These are phyloP conservation scores for Volucella inanis DNA, from an alignment of 2,888 invertebrate species.

Conservation along the genomic window DNA sequence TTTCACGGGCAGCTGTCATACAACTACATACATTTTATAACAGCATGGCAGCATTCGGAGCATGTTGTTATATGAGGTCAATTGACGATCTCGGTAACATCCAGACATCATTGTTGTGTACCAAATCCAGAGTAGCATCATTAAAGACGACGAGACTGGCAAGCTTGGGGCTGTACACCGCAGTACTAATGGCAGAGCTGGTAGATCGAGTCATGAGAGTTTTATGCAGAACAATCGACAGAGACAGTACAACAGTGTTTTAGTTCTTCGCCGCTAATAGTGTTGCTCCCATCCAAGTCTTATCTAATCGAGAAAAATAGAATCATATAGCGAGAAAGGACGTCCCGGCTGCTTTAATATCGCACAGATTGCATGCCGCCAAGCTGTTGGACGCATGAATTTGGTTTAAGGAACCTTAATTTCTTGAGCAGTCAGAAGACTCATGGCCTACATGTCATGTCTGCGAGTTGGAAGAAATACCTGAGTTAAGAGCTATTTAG, in stretches of 20 bases:
- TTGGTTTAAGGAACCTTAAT: too few species aligned
- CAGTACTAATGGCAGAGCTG: constrained; percentile 16
- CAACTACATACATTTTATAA: not conserved
- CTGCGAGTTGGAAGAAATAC: too few species aligned
- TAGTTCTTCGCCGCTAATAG: not conserved
- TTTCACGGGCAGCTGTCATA: not conserved
- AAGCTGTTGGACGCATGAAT: too few species aligned
- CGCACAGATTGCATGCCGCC: too few species aligned
- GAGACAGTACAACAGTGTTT: too few species aligned
- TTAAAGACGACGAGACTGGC: not conserved
- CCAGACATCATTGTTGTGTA: not conserved
- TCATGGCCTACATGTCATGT: too few species aligned
- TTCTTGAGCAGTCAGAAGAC: too few species aligned
- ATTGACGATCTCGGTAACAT: constrained; percentile 1
- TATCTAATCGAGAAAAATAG: not conserved
- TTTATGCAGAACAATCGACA: not conserved
- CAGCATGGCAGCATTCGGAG: constrained; percentile 1
- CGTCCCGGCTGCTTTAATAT: not conserved
- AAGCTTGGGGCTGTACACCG: not conserved
- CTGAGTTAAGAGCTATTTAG: too few species aligned
- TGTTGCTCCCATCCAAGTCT: not conserved
- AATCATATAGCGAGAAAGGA: not conserved
- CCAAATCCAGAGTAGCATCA: constrained; percentile 8
- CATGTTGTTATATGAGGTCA: constrained; percentile 3
- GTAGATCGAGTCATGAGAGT: constrained; percentile 1